phyloP scores from a whole-genome alignment of 2,113 vertebrate species.

The Brevimyrus niger region DNA sequence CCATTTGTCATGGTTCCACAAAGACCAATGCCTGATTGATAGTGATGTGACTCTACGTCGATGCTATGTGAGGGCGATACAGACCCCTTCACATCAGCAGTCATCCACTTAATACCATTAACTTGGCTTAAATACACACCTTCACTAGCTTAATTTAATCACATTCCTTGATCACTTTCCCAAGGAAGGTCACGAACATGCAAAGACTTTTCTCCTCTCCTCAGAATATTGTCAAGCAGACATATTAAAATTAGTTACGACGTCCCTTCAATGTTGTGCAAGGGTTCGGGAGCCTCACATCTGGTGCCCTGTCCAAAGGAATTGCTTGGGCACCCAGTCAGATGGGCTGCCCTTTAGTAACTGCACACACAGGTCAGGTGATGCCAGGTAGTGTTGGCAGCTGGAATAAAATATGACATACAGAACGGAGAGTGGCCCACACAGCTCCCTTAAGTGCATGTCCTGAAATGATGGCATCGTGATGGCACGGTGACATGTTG shows the following conservation, averaged over 20 bases:
- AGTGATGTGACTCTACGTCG: background rate
- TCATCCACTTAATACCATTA: conserved; percentile 6
- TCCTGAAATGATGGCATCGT: background rate
- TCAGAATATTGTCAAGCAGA: background rate
- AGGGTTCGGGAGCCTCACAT: background rate
- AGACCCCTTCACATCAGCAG: conserved; percentile 5
- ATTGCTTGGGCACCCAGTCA: background rate
- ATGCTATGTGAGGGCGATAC: background rate
- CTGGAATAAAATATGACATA: background rate
- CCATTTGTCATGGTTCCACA: background rate
- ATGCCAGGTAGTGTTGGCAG: background rate
- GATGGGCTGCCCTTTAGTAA: background rate
- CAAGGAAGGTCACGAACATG: background rate
- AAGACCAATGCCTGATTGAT: background rate
- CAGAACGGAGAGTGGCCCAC: background rate
- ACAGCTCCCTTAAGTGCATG: background rate
- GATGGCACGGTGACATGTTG: conserved; percentile 8
- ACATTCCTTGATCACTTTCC: background rate
- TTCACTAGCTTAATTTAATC: background rate
- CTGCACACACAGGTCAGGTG: background rate
- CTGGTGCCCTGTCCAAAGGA: background rate
- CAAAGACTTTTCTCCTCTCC: background rate
- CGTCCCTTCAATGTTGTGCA: background rate
- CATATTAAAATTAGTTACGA: background rate
- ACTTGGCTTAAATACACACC: background rate